Percentiles rank a stretch among this genome's conserved stretches.
Conservation (phyloP, 2,797 vertebrate genomes). For the Melanogrammus aeglefinus region DNA sequence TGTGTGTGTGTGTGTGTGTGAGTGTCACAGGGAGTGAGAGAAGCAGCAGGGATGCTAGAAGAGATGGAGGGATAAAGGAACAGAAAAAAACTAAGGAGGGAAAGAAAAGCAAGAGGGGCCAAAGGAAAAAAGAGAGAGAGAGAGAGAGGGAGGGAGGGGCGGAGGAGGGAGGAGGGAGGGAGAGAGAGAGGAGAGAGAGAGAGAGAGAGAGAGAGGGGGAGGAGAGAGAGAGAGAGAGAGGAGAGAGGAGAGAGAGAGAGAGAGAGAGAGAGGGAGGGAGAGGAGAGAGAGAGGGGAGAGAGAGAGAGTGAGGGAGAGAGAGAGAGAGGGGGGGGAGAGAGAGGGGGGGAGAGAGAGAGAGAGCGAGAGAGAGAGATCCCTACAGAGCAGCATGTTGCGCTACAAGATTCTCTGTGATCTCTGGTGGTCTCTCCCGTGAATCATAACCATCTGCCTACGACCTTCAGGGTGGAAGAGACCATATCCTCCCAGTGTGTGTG, state of each 20-base stretch:
- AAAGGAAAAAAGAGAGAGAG: background rate
- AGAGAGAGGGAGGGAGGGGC: background rate
- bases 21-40: too few relatives aligned
- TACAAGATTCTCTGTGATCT: slow-evolving; percentile 54
- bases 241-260: background rate
- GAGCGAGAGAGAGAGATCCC: slow-evolving; percentile 25
- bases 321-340: too few relatives aligned
- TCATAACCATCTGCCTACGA: slow-evolving; percentile 58
- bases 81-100: background rate
- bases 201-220: background rate
- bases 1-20: too few relatives aligned
- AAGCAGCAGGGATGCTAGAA: too few relatives aligned
- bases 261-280: slow-evolving; percentile 22
- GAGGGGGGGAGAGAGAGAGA: background rate
- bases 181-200: too few relatives aligned
- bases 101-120: background rate
- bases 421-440: slow-evolving; percentile 55
- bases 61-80: slow-evolving; percentile 1
- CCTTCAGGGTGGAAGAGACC: slow-evolving; percentile 58
- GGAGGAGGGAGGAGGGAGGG: too few relatives aligned
- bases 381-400: slow-evolving; percentile 59
- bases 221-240: too few relatives aligned
- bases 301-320: background rate
- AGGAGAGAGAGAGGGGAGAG: too few relatives aligned
- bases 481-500: slow-evolving; percentile 39